phyloP scores from a whole-genome alignment of 2,113 vertebrate species.

The Arizona elegans region DNA sequence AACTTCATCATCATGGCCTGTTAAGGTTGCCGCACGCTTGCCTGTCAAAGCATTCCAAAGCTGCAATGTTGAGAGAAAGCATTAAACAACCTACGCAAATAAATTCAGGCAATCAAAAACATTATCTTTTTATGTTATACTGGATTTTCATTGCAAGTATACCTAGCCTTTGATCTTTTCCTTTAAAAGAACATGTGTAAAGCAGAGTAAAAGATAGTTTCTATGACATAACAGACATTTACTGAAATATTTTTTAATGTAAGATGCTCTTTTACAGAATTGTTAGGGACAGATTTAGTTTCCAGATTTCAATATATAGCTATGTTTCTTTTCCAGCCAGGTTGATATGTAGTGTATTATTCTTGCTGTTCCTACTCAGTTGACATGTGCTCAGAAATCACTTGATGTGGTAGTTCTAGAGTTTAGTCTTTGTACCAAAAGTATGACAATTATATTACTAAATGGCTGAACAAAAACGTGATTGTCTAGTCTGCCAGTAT shows the following conservation, averaged over 20 bases:
- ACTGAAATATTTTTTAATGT: neutral
- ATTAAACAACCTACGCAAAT: neutral
- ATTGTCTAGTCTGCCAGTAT: neutral
- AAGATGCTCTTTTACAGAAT: neutral
- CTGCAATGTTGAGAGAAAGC: slow-evolving; percentile 62
- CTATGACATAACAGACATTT: neutral
- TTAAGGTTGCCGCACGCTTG: slow-evolving; percentile 77
- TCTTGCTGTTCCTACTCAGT: neutral
- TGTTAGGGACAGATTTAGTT: neutral
- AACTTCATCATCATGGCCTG: slow-evolving; percentile 85
- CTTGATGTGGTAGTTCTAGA: neutral
- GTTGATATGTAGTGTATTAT: neutral
- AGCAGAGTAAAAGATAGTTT: neutral
- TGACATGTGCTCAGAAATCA: neutral
- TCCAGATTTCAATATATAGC: neutral
- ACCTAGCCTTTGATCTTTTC: neutral
- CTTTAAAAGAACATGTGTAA: neutral
- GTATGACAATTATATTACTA: neutral
- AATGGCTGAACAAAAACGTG: neutral
- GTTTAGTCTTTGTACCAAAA: neutral
- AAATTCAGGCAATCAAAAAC: neutral
- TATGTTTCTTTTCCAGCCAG: neutral
- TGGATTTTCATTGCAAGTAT: neutral
- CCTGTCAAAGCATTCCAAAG: slow-evolving; percentile 83
- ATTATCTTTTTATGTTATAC: neutral